Conservation (phyloP, 2,113 vertebrate genomes). For the Bagarius yarrelli region DNA sequence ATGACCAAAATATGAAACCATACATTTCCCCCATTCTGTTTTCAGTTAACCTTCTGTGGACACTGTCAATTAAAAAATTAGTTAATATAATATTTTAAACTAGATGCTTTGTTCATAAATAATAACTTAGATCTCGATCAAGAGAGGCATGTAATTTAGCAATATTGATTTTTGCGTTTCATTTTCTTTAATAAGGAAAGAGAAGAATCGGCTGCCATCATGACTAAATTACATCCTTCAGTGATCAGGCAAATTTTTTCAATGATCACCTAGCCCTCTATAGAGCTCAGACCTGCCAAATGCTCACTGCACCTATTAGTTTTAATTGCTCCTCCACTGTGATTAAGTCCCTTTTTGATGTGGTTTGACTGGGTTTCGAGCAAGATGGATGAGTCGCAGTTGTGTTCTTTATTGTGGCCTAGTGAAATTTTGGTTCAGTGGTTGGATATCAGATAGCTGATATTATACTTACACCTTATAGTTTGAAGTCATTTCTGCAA, state of each 20-base stretch:
- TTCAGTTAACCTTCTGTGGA: conserved; percentile 34
- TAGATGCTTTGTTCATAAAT: conserved; percentile 33
- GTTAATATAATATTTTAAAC: neutral
- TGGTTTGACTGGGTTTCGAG: conserved; percentile 62
- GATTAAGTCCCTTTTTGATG: conserved; percentile 70
- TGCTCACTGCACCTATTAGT: conserved; percentile 60
- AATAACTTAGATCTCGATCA: conserved; percentile 29
- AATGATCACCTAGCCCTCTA: conserved; percentile 56
- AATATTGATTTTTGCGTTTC: conserved; percentile 54
- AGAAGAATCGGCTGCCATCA: conserved; percentile 55
- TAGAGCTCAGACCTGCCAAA: conserved; percentile 57
- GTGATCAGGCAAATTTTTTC: conserved; percentile 59
- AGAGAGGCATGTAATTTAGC: conserved; percentile 36
- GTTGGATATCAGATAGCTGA: neutral
- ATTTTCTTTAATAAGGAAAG: conserved; percentile 58
- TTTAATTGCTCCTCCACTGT: conserved; percentile 68
- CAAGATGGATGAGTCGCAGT: conserved; percentile 67
- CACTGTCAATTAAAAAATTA: conserved; percentile 8
- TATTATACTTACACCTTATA: neutral
- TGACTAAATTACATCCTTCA: conserved; percentile 63
- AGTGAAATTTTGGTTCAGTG: neutral
- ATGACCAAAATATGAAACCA: no score
- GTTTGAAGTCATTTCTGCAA: no score
- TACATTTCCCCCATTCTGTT: conserved; percentile 17
- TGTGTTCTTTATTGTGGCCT: conserved; percentile 9